A percentile compares a stretch with the other conserved stretches of the same genome.
These are phyloP conservation scores for Metridium senile DNA, from an alignment of 92 coral and sea anemone species.

Conservation along the genomic window DNA sequence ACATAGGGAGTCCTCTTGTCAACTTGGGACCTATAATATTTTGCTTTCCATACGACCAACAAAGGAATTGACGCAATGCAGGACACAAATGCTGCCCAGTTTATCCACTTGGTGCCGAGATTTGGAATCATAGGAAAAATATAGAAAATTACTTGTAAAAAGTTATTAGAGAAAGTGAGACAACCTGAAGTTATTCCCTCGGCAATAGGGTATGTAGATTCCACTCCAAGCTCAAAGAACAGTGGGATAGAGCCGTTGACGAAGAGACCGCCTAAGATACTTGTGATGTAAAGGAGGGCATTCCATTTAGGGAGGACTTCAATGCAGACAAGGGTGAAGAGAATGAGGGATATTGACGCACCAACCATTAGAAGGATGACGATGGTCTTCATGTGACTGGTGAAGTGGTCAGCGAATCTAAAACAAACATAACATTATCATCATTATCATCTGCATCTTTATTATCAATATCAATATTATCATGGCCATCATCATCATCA, in stretches of 20 bases:
- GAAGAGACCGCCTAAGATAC: constrained; percentile 83
- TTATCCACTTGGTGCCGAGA: constrained; percentile 87
- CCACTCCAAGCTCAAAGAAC: constrained; percentile 89
- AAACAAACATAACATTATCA: not conserved
- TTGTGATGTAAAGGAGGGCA: constrained; percentile 64
- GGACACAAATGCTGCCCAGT: constrained; percentile 78
- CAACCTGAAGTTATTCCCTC: constrained; percentile 93
- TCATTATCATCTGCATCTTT: too few species aligned
- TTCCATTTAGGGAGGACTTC: constrained; percentile 62
- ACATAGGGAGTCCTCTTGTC: constrained; percentile 54
- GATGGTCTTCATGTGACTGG: constrained; percentile 82
- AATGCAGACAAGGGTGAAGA: constrained; percentile 79
- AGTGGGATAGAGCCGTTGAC: constrained; percentile 92
- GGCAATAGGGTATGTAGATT: constrained; percentile 90
- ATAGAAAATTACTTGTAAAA: constrained; percentile 84
- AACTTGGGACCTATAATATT: constrained; percentile 76
- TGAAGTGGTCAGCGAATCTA: constrained; percentile 93
- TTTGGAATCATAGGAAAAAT: constrained; percentile 82
- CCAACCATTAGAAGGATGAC: constrained; percentile 70
- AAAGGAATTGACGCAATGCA: constrained; percentile 65
- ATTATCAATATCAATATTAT: too few species aligned
- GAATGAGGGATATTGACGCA: constrained; percentile 66
- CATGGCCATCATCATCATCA: too few species aligned
- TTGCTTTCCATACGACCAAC: constrained; percentile 68
- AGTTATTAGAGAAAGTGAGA: constrained; percentile 86